Evolutionary conservation across 2,797 vertebrate species (phyloP).

Genomic region (Pelochelys cantorii): DNA sequence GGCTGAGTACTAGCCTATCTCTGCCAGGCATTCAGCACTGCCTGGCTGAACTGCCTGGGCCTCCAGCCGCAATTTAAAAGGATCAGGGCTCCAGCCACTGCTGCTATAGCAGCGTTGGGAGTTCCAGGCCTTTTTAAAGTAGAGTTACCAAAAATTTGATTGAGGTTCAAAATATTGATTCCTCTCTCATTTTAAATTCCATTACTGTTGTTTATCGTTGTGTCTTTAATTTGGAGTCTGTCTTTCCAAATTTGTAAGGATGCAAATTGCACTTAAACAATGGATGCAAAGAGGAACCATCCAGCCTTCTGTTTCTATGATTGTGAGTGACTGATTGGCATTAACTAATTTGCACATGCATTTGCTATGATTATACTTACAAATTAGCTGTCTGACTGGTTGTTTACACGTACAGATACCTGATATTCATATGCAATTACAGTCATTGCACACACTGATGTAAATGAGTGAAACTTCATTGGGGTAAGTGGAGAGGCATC

Average conservation of each 20-base stretch:
- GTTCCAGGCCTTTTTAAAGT: not conserved
- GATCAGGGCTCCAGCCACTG: too few relatives aligned
- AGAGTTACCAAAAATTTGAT: not conserved
- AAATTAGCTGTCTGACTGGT: not conserved
- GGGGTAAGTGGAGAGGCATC: not conserved
- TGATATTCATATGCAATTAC: not conserved
- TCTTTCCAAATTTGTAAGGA: not conserved
- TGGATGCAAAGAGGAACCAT: not conserved
- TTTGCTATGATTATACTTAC: not conserved
- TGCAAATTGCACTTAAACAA: not conserved
- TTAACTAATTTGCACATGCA: not conserved
- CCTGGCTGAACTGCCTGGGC: too few relatives aligned
- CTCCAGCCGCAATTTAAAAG: too few relatives aligned
- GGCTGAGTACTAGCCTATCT: too few relatives aligned
- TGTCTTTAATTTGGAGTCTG: rapidly evolving
- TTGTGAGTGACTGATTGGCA: not conserved
- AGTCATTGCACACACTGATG: not conserved
- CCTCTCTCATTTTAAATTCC: not conserved
- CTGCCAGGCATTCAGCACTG: too few relatives aligned
- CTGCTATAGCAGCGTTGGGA: too few relatives aligned
- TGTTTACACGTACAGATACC: not conserved
- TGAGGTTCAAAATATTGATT: not conserved
- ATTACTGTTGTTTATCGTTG: not conserved
- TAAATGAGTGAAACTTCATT: not conserved
- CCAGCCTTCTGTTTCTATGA: not conserved